Evolutionary conservation across 2,888 invertebrate species (phyloP).

Genomic region (Tinea semifulvella): DNA sequence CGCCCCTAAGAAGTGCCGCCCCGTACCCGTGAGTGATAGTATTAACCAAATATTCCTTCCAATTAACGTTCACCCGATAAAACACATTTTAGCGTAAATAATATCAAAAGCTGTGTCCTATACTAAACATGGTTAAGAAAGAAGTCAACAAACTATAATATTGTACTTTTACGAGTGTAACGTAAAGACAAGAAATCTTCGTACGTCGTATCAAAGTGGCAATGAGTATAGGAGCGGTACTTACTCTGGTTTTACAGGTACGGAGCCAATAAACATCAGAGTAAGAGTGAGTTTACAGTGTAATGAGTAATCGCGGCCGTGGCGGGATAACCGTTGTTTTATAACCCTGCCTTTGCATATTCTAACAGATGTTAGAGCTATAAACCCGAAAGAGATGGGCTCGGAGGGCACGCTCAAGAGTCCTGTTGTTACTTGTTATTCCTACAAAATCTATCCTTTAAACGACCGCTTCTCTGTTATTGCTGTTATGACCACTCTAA

Average conservation of each 20-base stretch:
- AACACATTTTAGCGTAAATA: too few relatives aligned
- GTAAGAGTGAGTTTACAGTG: conserved; percentile 57
- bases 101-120: too few relatives aligned
- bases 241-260: conserved; percentile 52
- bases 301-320: conserved; percentile 39
- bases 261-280: conserved; percentile 50
- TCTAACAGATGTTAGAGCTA: conserved; percentile 54
- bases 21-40: too few relatives aligned
- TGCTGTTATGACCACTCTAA: conserved; percentile 6
- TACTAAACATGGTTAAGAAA: too few relatives aligned
- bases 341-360: conserved; percentile 56
- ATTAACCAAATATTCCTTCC: too few relatives aligned
- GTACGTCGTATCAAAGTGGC: conserved; percentile 36
- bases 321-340: conserved; percentile 36
- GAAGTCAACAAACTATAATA: too few relatives aligned
- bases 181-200: not conserved
- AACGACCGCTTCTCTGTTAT: conserved; percentile 18
- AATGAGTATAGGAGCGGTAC: conserved; percentile 27
- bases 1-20: too few relatives aligned
- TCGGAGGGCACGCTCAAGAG: conserved; percentile 14
- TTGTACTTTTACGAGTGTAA: too few relatives aligned
- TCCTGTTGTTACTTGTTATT: conserved; percentile 38
- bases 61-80: too few relatives aligned
- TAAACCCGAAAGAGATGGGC: conserved; percentile 45
- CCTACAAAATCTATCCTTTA: conserved; percentile 38